Base-by-base conservation (phyloP, 2,888 invertebrate genomes). In the Reticulitermes lucifugus region DNA sequence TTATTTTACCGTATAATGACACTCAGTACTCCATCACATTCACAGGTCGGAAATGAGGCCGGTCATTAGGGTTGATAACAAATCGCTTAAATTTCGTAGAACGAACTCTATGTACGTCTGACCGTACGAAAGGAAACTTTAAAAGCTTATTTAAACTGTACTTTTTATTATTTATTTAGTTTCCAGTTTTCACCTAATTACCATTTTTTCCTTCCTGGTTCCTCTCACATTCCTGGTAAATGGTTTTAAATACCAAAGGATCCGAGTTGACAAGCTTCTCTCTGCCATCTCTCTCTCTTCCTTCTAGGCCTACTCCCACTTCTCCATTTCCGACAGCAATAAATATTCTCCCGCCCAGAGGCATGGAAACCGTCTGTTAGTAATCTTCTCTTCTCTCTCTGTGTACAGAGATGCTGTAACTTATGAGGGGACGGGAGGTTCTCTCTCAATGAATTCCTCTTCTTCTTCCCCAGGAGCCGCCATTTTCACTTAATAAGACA, bases 401-500 rank as follows among this genome's bases (percentile, higher is more conserved):
- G 21, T 41, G 73, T 73, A 41, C 73, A 41, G 29, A 73, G 35
- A n/a, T 7, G 71, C 71, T 3, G 7, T 71, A 71, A 71, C 71
- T 71, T 35, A 71, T 25, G 51, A 55, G 55, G 2, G 55, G 55
- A 18, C 10, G 14, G 55, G 55, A 18, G 9, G 14, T 12, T 25
- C 70, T n/a, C 70, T 70, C 70, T 29, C 70, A 70, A 70, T 70
- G 70, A 70, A 70, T 14, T 29, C 18, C 70, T 70, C 25, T 25
- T 18, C 29, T 70, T 18, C 55, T 70, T 7, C 70, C n/a, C 12
- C 9, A 25, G 70, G 25, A 25, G 70, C 70, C 73, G 21, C 73
- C 41, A 73, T 73, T 41, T 73, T 73, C 73, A 29, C 41, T 73
- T 73, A 73, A 73, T 41, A 73, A 41, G 73, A 73, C 73, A 71